Evolutionary conservation across 2,113 vertebrate genomes (phyloP).

Genomic region (Pristiophorus japonicus): DNA sequence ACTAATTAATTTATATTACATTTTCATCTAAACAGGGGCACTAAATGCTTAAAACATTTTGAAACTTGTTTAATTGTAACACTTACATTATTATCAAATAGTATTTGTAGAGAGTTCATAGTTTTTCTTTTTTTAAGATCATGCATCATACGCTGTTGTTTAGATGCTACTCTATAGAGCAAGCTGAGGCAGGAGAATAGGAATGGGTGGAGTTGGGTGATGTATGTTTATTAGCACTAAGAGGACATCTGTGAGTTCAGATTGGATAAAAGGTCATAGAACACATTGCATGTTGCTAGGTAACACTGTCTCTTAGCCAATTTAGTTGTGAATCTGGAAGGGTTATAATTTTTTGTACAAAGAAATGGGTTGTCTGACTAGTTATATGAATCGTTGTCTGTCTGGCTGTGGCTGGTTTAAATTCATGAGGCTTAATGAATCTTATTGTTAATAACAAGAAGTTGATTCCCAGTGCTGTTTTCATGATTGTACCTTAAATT

Average conservation of each 20-base stretch:
- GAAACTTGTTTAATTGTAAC: constrained; percentile 13
- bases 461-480: constrained; percentile 32
- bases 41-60: background rate
- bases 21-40: background rate
- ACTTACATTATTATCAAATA: background rate
- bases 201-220: constrained; percentile 55
- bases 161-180: background rate
- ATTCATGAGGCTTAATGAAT: constrained; percentile 33
- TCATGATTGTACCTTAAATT: constrained; percentile 36
- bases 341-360: constrained; percentile 55
- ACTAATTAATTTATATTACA: background rate
- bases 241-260: constrained; percentile 68
- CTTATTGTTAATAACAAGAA: constrained; percentile 29
- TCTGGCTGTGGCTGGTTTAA: constrained; percentile 27
- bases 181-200: constrained; percentile 48
- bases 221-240: constrained; percentile 71
- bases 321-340: constrained; percentile 71
- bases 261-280: constrained; percentile 71
- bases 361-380: constrained; percentile 61
- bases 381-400: constrained; percentile 33
- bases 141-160: background rate
- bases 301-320: constrained; percentile 73
- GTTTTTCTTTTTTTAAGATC: constrained; percentile 16
- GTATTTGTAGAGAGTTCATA: background rate
- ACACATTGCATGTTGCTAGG: constrained; percentile 78